Percentiles rank a stretch among this genome's conserved stretches.
Conservation (phyloP, 2,797 vertebrate species). For the Calcarius lapponicus region DNA sequence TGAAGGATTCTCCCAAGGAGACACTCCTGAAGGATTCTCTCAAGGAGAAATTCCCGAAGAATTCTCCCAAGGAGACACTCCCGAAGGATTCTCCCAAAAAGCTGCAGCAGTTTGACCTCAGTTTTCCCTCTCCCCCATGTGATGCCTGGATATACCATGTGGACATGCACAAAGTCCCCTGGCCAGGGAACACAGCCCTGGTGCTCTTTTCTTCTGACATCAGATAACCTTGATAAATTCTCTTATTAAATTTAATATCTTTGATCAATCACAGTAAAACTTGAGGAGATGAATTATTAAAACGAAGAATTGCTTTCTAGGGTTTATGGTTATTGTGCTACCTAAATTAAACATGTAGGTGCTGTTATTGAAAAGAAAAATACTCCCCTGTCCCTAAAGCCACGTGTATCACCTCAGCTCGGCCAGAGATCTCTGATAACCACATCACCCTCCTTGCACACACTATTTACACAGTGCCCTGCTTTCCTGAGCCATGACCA, state of each 20-base stretch:
- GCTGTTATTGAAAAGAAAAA: slow-evolving; percentile 6
- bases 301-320: slow-evolving; percentile 19
- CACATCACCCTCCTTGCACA: neutral
- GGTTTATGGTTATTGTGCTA: neutral
- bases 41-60: neutral
- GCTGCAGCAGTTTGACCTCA: rapidly evolving
- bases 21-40: neutral
- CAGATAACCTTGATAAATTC: slow-evolving; percentile 54
- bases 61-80: neutral
- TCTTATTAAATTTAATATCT: slow-evolving; percentile 62
- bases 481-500: neutral
- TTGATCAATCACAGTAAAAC: slow-evolving; percentile 62
- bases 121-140: rapidly evolving
- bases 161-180: rapidly evolving
- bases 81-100: neutral
- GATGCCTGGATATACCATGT: rapidly evolving
- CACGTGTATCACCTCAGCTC: neutral
- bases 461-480: neutral
- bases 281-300: slow-evolving; percentile 56
- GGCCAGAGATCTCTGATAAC: neutral
- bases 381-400: neutral
- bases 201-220: neutral
- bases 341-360: slow-evolving; percentile 26
- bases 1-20: neutral
- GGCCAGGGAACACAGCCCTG: neutral